These are phyloP conservation scores for Turritopsis dohrnii DNA, from an alignment of 30 jellyfish, hydroid and myxozoan species.

Conservation along the genomic window DNA sequence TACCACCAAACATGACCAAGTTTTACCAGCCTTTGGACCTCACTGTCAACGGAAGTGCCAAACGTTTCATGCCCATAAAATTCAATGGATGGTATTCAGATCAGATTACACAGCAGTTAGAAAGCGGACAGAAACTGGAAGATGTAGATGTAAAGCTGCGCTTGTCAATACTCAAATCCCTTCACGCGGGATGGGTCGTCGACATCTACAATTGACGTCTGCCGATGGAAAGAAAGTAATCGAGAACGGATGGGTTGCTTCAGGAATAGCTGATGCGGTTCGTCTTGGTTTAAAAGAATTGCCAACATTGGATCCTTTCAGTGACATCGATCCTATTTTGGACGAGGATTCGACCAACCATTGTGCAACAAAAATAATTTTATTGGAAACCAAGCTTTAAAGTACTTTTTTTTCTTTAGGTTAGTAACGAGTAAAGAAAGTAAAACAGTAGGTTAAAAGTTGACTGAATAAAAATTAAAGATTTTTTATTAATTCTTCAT, in stretches of 20 bases:
- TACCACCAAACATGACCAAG: slow-evolving; percentile 13
- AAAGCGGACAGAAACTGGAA: background rate
- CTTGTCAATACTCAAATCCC: background rate
- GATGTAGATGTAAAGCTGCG: slow-evolving; percentile 9
- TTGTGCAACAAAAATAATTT: no score
- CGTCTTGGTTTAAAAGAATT: background rate
- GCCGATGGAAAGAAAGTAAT: background rate
- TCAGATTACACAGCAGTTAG: background rate
- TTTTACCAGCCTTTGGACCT: slow-evolving; percentile 9
- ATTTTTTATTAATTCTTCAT: no score
- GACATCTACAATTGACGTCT: slow-evolving; percentile 8
- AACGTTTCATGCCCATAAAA: background rate
- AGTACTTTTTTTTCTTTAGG: no score
- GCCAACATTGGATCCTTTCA: slow-evolving; percentile 1
- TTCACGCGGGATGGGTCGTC: slow-evolving; percentile 9
- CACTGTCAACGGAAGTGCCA: slow-evolving; percentile 16
- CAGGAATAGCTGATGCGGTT: slow-evolving; percentile 10
- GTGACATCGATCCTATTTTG: no score
- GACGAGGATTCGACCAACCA: no score
- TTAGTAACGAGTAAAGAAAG: no score
- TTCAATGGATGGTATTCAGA: slow-evolving; percentile 14
- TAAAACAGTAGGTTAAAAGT: no score
- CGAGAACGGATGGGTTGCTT: slow-evolving; percentile 5
- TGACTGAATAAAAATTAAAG: no score
- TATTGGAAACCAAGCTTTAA: no score